phyloP scores from a whole-genome alignment of 2,888 invertebrate species.

The Heteromurus nitidus region DNA sequence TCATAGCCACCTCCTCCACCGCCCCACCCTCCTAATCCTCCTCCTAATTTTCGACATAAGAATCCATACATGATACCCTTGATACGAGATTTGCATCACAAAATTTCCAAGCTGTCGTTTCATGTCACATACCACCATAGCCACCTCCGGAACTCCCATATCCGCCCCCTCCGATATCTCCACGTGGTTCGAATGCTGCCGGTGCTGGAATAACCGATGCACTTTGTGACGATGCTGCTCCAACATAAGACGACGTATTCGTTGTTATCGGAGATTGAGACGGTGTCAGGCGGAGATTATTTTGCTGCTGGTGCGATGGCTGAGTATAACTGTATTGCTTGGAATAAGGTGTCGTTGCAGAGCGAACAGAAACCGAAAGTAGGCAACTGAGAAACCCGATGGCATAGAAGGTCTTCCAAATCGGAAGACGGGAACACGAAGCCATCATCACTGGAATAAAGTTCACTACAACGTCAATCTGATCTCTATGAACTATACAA shows the following conservation, averaged over 20 bases:
- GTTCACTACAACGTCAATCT: too few relatives aligned
- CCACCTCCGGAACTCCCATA: constrained; percentile 32
- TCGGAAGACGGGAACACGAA: neutral
- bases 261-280: neutral
- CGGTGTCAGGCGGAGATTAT: neutral
- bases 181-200: constrained; percentile 49
- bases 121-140: constrained; percentile 18
- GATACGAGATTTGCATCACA: neutral
- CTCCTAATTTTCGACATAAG: constrained; percentile 13
- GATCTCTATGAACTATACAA: too few relatives aligned
- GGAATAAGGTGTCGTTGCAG: constrained; percentile 18
- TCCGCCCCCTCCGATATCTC: constrained; percentile 47
- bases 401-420: neutral
- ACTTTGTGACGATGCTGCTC: constrained; percentile 1
- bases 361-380: neutral
- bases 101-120: neutral
- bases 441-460: too few relatives aligned
- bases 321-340: constrained; percentile 19
- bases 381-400: neutral
- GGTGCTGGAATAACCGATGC: neutral
- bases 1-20: constrained; percentile 35
- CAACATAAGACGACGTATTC: constrained; percentile 19
- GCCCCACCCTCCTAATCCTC: constrained; percentile 38
- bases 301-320: constrained; percentile 12
- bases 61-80: neutral